Evolutionary conservation across 2,888 invertebrate genomes (phyloP), one percentile per base, ranked within the genome.

Genomic region (Drosophila aldrichi): DNA sequence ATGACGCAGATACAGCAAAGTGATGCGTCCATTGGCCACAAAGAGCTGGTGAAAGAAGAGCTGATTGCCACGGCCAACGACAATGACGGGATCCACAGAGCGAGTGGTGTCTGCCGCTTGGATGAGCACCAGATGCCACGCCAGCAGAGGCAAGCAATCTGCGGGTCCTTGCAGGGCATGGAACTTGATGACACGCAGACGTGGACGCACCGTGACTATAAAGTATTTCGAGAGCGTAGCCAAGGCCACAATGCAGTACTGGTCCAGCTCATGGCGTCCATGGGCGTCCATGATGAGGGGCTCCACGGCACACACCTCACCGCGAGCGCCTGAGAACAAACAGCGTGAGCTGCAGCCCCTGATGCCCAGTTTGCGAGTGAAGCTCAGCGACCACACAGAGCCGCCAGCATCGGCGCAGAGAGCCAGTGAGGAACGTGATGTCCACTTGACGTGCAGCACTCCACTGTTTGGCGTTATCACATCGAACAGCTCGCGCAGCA

Each of bases 291-390:
- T 87, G 8, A 92, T 93, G 14, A 97, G 93, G 0, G 96, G 96
- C 82, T 96, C 96, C 38, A 97, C 93, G 4, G 95, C 94, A 85
- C 96, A 96, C 16, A 97, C 98, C 94, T 99, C 99, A 0, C 99
- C 99, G 62, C 98, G 95, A 61, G 98, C 98, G 38, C 99, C 99
- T 40, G 99, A 98, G 93, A 99, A 99, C 18, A 99, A 94, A 92
- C 99, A 99, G 59, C 97, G 96, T 0, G 98, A 97, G 71, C 97
- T 96, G 92, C 97, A 97, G 1, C 97, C 96, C 48, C 98, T 94
- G 41, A 98, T 96, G 16, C 98, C 98, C 81, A 98, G 94, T 14
- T 97, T 95, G 66, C 98, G 94, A 46, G 97, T 97, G 91, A 98
- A 98, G 86, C 96, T 97, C 41, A 99, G 94, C 78, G 98, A 96